A percentile compares a stretch with the other conserved stretches of the same genome.
Evolutionary conservation across 2,888 invertebrate genomes (phyloP).

Genomic region (Tuta absoluta): DNA sequence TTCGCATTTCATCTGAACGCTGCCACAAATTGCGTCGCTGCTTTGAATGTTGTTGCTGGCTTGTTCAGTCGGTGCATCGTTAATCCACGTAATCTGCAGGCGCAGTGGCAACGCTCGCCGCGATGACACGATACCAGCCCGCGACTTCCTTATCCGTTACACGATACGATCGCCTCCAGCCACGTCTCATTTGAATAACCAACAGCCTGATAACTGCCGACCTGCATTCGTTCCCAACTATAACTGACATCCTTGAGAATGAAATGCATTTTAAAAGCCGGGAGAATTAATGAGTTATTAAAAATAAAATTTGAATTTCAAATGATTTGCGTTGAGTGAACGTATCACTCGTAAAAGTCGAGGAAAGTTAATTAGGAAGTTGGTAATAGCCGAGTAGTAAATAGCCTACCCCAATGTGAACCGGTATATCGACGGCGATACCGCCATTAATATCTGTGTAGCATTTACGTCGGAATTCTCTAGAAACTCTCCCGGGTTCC

Average conservation of each 20-base stretch:
- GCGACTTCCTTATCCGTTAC: conserved; percentile 72
- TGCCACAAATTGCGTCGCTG: too few species aligned
- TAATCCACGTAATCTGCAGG: conserved; percentile 37
- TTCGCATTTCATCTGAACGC: not conserved
- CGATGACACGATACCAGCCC: conserved; percentile 63
- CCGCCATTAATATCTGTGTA: conserved; percentile 73
- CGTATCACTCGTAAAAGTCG: conserved; percentile 35
- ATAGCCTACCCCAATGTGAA: conserved; percentile 37
- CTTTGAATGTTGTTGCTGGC: not conserved
- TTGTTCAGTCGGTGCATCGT: conserved; percentile 15
- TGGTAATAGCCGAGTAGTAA: conserved; percentile 22
- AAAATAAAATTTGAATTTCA: conserved; percentile 41
- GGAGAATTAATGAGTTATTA: conserved; percentile 38
- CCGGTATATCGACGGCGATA: conserved; percentile 58
- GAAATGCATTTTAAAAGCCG: conserved; percentile 42
- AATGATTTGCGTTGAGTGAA: conserved; percentile 34
- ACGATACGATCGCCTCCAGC: conserved; percentile 65
- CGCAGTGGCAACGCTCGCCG: conserved; percentile 48
- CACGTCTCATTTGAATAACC: conserved; percentile 73
- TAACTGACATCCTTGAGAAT: conserved; percentile 57
- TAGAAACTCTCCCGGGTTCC: conserved; percentile 76
- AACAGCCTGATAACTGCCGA: conserved; percentile 52
- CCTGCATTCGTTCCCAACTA: conserved; percentile 56
- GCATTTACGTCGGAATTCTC: conserved; percentile 78
- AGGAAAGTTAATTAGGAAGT: conserved; percentile 38